Conservation (phyloP, 2,888 invertebrate species). For the Notodonta dromedarius region DNA sequence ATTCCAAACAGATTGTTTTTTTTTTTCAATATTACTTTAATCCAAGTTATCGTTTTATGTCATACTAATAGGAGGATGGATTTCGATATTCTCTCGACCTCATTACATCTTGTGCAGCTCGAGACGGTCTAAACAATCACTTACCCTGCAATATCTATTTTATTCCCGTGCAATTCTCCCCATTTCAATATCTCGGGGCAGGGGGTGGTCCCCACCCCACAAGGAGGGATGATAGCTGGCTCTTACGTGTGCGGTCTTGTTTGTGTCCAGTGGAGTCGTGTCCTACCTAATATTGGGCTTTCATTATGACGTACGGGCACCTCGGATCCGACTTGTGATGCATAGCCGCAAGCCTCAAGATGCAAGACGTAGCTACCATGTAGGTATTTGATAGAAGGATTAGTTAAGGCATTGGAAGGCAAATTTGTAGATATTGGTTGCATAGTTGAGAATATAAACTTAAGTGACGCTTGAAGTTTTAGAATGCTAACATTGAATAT, state of each 20-base stretch:
- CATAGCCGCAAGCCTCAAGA: conserved; percentile 23
- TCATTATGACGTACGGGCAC: conserved; percentile 62
- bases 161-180: conserved; percentile 34
- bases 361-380: background rate
- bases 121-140: conserved; percentile 31
- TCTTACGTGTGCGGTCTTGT: conserved; percentile 74
- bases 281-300: conserved; percentile 68
- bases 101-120: conserved; percentile 13
- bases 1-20: too few relatives aligned
- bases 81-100: background rate
- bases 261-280: conserved; percentile 65
- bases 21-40: too few relatives aligned
- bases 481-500: background rate
- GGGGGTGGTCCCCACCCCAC: conserved; percentile 40
- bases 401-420: background rate
- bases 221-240: conserved; percentile 61
- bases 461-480: too few relatives aligned
- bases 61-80: background rate
- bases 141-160: conserved; percentile 35
- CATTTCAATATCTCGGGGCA: conserved; percentile 44
- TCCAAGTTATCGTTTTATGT: background rate
- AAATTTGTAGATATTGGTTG: too few relatives aligned
- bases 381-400: conserved; percentile 5
- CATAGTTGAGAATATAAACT: too few relatives aligned
- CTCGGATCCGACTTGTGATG: conserved; percentile 52